Evolutionary conservation across 2,113 vertebrate genomes (phyloP), one percentile per base, ranked within the genome.

Genomic region (Eurypyga helias): DNA sequence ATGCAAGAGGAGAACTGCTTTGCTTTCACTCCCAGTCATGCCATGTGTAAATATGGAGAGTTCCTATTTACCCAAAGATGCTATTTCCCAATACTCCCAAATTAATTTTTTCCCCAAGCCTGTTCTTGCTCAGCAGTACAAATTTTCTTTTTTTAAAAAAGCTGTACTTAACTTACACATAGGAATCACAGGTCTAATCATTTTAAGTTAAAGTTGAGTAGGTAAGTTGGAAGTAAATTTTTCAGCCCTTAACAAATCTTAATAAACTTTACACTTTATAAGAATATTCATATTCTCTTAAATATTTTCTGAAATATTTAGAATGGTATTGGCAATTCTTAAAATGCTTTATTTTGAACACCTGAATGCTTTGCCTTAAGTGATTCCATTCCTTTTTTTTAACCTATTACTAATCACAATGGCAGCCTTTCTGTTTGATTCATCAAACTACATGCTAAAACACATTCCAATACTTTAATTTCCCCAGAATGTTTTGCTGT

Each of bases 401-500:
- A 55, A 72, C 21, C 20, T 51, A 20, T 83, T 78, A 3, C 84
- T 75, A 66, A 77, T 62, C 45, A 65, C 38, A 57, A 15, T 48
- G 24, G 24, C 17, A 17, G 17, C 49, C 46, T 73, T 95, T 72
- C 80, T 73, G 17, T 82, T 79, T 83, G 62, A 60, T 91, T 87
- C 83, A 60, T 89, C 73, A 77, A 25, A 49, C 46, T 49, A 76
- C 66, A 79, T 1, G 2, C 41, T 67, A 51, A 85, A 95, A 46
- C 65, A 48, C 78, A 46, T 91, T 91, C 94, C 91, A 91, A 16
- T 52, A 66, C 46, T 83, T 87, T 51, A 65, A 96, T 87, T 94
- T 87, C 78, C 69, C 57, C 52, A 25, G 52, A 48, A 34, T 62
- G 36, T 90, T 96, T 88, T 83, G 43, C 87, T 93, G 89, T 18